Evolutionary conservation across 2,888 invertebrate genomes (phyloP).

Genomic region (Drosophila mimica): DNA sequence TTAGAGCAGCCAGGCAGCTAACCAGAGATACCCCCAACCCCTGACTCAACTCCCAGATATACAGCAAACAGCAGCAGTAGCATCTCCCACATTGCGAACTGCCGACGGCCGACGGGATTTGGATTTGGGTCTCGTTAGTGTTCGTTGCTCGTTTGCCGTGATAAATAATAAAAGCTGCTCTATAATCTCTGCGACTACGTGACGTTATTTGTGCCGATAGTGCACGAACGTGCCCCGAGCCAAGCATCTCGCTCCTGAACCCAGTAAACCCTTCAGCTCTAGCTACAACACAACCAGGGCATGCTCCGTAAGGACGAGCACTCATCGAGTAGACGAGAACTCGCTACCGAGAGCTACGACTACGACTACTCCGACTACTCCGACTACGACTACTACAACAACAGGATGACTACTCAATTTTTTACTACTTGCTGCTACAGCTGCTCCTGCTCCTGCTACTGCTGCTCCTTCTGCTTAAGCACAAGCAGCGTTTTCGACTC

Average conservation of each 20-base stretch:
- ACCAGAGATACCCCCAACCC: constrained; percentile 11
- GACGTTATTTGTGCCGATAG: constrained; percentile 84
- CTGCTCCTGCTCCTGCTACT: constrained; percentile 3
- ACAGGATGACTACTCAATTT: constrained; percentile 73
- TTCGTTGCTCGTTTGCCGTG: constrained; percentile 78
- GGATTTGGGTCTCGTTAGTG: constrained; percentile 77
- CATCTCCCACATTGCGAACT: constrained; percentile 36
- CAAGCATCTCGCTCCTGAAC: constrained; percentile 18
- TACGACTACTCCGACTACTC: background rate
- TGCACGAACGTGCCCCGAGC: constrained; percentile 81
- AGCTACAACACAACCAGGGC: constrained; percentile 15
- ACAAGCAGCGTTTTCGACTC: constrained; percentile 37
- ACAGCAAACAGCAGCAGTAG: constrained; percentile 13
- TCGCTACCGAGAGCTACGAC: constrained; percentile 49
- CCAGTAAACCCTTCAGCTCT: constrained; percentile 29
- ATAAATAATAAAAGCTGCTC: constrained; percentile 83
- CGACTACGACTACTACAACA: background rate
- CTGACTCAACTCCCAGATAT: background rate
- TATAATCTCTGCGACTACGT: constrained; percentile 85
- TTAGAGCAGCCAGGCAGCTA: constrained; percentile 46
- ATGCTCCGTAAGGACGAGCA: constrained; percentile 35
- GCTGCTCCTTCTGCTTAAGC: constrained; percentile 36
- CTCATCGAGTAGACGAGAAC: constrained; percentile 15
- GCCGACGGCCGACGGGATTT: constrained; percentile 76
- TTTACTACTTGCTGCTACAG: constrained; percentile 35